phyloP scores from a whole-genome alignment of 2,113 vertebrate species.

The Cyanistes caeruleus region DNA sequence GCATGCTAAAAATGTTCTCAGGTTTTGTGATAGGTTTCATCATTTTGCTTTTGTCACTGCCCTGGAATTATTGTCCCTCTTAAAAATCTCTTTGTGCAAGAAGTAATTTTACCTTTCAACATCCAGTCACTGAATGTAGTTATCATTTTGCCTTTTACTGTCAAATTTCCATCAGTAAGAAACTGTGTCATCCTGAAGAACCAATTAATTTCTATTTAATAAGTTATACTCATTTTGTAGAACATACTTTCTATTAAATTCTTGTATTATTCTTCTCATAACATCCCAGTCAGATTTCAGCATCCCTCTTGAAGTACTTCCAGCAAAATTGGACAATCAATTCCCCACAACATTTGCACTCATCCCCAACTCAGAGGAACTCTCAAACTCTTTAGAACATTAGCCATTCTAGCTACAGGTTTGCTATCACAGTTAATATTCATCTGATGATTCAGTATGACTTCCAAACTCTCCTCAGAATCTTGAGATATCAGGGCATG shows the following conservation, averaged over 20 bases:
- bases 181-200: background rate
- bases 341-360: background rate
- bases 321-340: background rate
- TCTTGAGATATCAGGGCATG: background rate
- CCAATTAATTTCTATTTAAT: background rate
- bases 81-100: background rate
- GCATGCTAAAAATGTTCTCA: background rate
- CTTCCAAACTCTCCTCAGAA: background rate
- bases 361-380: background rate
- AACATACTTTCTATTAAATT: background rate
- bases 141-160: background rate
- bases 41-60: background rate
- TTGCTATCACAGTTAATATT: background rate
- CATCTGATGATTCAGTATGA: background rate
- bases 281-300: background rate
- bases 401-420: background rate
- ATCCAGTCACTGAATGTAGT: background rate
- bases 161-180: background rate
- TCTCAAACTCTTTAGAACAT: background rate
- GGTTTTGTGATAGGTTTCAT: background rate
- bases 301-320: background rate
- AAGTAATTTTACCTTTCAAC: background rate
- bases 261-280: background rate
- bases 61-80: background rate
- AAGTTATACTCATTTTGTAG: background rate